Evolutionary conservation across 2,113 vertebrate species (phyloP).

Genomic region (Thalassarche chlororhynchos): DNA sequence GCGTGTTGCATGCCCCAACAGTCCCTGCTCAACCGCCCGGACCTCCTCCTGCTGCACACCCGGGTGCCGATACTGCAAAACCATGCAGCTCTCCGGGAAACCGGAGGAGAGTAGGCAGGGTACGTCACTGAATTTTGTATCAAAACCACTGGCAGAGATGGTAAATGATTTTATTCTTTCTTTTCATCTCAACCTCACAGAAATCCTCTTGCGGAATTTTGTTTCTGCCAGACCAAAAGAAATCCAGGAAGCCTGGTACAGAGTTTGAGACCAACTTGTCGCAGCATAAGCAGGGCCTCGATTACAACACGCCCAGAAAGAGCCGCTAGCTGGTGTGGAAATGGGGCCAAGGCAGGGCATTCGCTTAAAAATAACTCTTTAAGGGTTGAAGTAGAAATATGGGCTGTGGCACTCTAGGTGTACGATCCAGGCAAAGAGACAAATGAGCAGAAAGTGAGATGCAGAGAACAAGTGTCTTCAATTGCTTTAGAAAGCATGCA

Average conservation of each 20-base stretch:
- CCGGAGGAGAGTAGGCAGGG: background rate
- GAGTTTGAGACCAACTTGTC: background rate
- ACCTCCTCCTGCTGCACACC: background rate
- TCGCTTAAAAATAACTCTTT: background rate
- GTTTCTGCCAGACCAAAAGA: background rate
- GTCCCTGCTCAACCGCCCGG: background rate
- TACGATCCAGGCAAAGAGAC: background rate
- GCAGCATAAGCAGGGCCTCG: accelerated
- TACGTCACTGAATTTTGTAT: background rate
- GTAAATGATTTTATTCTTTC: background rate
- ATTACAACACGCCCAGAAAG: background rate
- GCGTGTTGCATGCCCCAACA: background rate
- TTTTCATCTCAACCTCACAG: background rate
- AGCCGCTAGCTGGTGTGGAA: background rate
- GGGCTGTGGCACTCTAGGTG: background rate
- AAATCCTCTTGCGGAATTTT: background rate
- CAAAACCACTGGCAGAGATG: background rate
- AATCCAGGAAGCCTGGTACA: background rate
- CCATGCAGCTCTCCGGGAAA: background rate
- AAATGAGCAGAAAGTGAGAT: background rate
- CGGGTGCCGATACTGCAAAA: background rate
- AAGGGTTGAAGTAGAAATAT: background rate
- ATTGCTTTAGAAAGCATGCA: background rate
- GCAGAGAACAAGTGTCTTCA: background rate
- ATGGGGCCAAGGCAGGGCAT: background rate